Base-by-base conservation (phyloP, 1,140 invertebrate genomes). In the Eufriesea mexicana region DNA sequence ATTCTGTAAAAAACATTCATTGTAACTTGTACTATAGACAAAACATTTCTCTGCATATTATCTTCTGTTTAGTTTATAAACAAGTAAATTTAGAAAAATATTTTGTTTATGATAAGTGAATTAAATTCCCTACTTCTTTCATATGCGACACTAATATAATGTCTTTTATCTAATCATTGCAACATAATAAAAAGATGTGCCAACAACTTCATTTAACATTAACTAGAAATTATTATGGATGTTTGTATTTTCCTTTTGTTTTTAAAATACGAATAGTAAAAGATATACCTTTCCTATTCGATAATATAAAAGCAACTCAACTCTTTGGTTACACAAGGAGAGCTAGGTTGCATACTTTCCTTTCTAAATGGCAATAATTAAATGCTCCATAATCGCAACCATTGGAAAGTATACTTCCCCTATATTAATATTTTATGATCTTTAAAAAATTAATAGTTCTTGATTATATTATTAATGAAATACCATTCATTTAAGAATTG, bases 261-360 rank as follows among this genome's bases (percentile, higher is more conserved):
- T 66, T 73, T 72, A 42, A 16, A 77, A 70, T 77, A 70, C 45
- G 61, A 68, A 28, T 25, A 68, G 23, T 68, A 76, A 67, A 82
- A 76, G 20, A 59, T 59, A 2, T 57, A 64, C 51, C 49, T 42
- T 55, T 74, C 47, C 23, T 75, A 67, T 66, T 75, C 20, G 16
- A 82, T 28, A 67, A 47, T 78, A 83, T 55, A 81, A 84, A 84
- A 84, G 55, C 59, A 80, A 74, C 20, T 84, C 57, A 72, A 84
- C 67, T 86, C 84, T 86, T 86, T 86, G 84, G 84, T 82, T 85
- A 82, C 79, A 85, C 79, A 68, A 85, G 45, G n/a, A 76, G 84
- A 85, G 84, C 64, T 64, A 76, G 42, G 59, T 85, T 82, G 84
- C 73, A 77, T 75, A 85, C 28, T 71, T 82, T 83, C 79, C 67